Evolutionary conservation across 2,888 invertebrate genomes (phyloP).

Genomic region (Antheraea yamamai): DNA sequence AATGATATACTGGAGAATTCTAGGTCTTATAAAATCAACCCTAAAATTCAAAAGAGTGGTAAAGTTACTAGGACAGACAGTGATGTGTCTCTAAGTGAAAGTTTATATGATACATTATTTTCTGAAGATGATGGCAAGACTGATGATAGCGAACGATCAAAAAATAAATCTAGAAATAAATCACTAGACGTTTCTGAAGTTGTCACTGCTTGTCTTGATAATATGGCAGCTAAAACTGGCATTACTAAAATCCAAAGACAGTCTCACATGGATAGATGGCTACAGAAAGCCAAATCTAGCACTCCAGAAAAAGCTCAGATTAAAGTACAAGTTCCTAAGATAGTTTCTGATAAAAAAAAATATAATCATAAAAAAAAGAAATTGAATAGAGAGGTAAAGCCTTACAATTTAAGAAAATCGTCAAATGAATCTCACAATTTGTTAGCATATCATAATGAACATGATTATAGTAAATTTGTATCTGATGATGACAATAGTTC

Average conservation of each 20-base stretch:
- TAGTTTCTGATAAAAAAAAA: constrained; percentile 41
- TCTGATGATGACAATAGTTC: constrained; percentile 23
- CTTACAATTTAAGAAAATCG: constrained; percentile 52
- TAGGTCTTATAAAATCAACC: constrained; percentile 45
- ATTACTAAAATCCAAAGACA: constrained; percentile 75
- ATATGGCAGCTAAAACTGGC: constrained; percentile 77
- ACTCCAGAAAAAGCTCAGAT: constrained; percentile 69
- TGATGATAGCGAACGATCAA: constrained; percentile 54
- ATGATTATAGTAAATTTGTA: constrained; percentile 46
- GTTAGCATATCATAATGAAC: constrained; percentile 48
- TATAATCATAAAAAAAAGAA: constrained; percentile 45
- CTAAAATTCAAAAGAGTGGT: constrained; percentile 51
- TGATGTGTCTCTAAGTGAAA: constrained; percentile 75
- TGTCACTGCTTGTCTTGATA: constrained; percentile 74
- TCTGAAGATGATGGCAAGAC: constrained; percentile 65
- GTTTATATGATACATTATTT: constrained; percentile 73
- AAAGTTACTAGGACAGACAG: constrained; percentile 68
- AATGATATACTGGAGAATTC: constrained; percentile 59
- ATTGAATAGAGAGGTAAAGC: constrained; percentile 40
- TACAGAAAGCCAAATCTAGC: constrained; percentile 77
- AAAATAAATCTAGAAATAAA: constrained; percentile 55
- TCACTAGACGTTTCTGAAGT: constrained; percentile 74
- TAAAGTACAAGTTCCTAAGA: constrained; percentile 36
- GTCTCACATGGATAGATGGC: constrained; percentile 78
- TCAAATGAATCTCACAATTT: constrained; percentile 50